Conservation (phyloP, 2,888 invertebrate species). For the Entomobrya multifasciata region DNA sequence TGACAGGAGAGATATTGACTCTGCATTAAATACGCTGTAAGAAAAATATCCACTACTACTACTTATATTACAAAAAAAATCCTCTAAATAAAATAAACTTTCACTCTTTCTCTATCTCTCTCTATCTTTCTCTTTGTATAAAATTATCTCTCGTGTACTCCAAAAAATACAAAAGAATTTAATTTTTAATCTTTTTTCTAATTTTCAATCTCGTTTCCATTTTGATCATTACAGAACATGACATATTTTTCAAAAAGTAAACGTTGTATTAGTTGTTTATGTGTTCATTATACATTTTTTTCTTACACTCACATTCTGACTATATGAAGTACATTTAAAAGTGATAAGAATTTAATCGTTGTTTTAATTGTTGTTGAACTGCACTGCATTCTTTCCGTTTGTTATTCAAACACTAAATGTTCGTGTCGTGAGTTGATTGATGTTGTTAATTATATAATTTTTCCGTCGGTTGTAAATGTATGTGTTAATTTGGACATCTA, state of each 20-base stretch:
- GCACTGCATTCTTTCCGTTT: not conserved
- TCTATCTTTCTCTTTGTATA: not conserved
- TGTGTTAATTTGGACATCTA: not conserved
- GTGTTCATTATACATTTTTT: not conserved
- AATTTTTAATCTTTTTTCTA: not conserved
- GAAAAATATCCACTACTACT: slow-evolving; percentile 38
- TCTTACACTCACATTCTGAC: too few relatives aligned
- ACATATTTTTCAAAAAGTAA: not conserved
- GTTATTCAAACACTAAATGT: slow-evolving; percentile 49
- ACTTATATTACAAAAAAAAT: slow-evolving; percentile 1
- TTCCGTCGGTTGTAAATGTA: slow-evolving; percentile 9
- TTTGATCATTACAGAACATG: not conserved
- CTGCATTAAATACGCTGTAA: slow-evolving; percentile 75
- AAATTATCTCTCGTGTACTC: slow-evolving; percentile 8
- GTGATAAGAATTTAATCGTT: too few relatives aligned
- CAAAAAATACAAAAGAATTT: slow-evolving; percentile 3
- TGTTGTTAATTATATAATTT: too few relatives aligned
- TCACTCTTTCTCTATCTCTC: slow-evolving; percentile 2
- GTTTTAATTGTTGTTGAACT: not conserved
- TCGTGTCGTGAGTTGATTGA: not conserved
- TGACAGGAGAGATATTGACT: slow-evolving; percentile 78
- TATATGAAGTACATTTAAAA: too few relatives aligned
- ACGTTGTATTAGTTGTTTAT: not conserved
- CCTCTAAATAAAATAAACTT: not conserved
- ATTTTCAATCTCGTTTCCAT: not conserved